Conservation (phyloP, 30 jellyfish, hydroid and myxozoan species). For the Turritopsis rubra region DNA sequence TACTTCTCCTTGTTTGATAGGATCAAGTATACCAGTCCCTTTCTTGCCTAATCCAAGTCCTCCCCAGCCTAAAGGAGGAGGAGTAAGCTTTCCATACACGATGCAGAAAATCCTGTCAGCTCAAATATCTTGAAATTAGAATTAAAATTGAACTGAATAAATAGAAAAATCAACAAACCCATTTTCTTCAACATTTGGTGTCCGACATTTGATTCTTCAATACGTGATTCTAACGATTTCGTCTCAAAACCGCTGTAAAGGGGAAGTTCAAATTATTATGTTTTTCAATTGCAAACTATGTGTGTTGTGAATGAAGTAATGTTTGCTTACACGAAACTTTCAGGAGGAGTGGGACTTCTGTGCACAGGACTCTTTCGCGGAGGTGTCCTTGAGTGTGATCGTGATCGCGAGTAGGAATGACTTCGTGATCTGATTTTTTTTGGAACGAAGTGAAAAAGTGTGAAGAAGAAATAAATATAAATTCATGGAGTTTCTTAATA, state of each 20-base stretch:
- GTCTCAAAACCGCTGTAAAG: conserved; percentile 73
- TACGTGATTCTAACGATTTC: conserved; percentile 65
- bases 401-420: conserved; percentile 47
- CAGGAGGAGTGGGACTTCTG: conserved; percentile 99
- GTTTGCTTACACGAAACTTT: conserved; percentile 30
- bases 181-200: conserved; percentile 91
- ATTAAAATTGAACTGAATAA: too few relatives aligned
- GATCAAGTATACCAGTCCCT: conserved; percentile 86
- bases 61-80: conserved; percentile 78
- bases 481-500: too few relatives aligned
- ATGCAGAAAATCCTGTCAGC: not conserved
- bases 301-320: not conserved
- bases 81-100: too few relatives aligned
- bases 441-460: too few relatives aligned
- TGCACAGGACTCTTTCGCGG: conserved; percentile 53
- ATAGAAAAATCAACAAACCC: conserved; percentile 42
- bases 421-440: conserved; percentile 19
- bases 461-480: too few relatives aligned
- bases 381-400: conserved; percentile 73
- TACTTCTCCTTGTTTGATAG: conserved; percentile 93
- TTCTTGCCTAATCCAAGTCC: conserved; percentile 94
- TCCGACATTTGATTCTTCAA: conserved; percentile 91
- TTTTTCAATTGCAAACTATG: not conserved
- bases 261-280: not conserved
- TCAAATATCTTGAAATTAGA: too few relatives aligned